A percentile compares a stretch with the other conserved stretches of the same genome.
phyloP scores from a whole-genome alignment of 1,140 invertebrate genomes.

The Drosophila novamexicana region DNA sequence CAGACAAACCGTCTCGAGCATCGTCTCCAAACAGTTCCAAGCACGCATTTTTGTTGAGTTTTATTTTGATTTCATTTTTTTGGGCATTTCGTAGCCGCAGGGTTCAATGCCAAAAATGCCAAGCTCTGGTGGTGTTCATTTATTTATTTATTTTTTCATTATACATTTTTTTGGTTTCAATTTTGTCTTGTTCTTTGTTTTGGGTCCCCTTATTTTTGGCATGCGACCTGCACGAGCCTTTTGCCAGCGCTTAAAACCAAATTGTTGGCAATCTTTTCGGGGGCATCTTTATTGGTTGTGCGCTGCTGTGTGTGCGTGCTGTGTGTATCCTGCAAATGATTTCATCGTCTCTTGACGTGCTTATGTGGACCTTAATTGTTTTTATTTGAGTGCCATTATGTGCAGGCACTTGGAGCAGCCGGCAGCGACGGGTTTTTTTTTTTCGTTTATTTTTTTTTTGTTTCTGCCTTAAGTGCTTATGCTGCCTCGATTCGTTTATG shows the following conservation, averaged over 20 bases:
- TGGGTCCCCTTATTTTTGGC: constrained; percentile 47
- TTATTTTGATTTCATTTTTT: constrained; percentile 75
- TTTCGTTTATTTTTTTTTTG: constrained; percentile 22
- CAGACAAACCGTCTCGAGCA: constrained; percentile 69
- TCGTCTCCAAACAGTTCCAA: constrained; percentile 47
- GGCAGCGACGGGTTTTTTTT: constrained; percentile 23
- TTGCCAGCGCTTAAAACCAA: constrained; percentile 51
- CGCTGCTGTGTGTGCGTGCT: background rate
- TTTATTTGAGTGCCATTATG: constrained; percentile 81
- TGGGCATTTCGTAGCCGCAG: constrained; percentile 53
- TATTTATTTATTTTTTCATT: constrained; percentile 25
- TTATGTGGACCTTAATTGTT: constrained; percentile 80
- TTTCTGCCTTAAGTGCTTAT: constrained; percentile 43
- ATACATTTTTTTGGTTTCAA: constrained; percentile 27
- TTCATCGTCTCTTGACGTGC: constrained; percentile 74
- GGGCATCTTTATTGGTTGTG: constrained; percentile 53
- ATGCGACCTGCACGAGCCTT: constrained; percentile 81
- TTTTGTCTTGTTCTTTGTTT: constrained; percentile 25
- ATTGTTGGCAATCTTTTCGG: constrained; percentile 73
- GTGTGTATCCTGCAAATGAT: constrained; percentile 75
- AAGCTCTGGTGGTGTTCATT: constrained; percentile 51
- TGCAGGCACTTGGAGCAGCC: constrained; percentile 66
- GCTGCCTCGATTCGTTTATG: constrained; percentile 55
- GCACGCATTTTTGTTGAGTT: constrained; percentile 79
- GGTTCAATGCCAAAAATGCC: constrained; percentile 77